Percentiles rank a stretch among this genome's conserved stretches.
Conservation (phyloP, 2,113 vertebrate genomes). For the Bettongia penicillata region DNA sequence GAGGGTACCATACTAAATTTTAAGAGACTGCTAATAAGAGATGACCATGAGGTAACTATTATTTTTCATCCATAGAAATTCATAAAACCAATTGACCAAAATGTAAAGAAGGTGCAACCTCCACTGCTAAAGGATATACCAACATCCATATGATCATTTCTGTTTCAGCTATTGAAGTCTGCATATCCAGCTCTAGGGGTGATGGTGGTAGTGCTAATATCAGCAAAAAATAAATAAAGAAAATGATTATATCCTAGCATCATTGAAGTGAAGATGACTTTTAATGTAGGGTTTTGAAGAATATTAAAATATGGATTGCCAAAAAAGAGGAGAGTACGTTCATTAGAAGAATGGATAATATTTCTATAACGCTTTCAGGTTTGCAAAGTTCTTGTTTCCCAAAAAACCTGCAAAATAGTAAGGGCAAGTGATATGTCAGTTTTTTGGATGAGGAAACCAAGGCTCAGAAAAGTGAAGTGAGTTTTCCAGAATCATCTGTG, state of each 20-base stretch:
- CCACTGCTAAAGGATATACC: not conserved
- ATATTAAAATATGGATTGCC: not conserved
- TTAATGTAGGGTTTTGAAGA: not conserved
- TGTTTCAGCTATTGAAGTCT: not conserved
- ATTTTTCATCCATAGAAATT: not conserved
- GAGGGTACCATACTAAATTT: not conserved
- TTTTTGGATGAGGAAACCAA: not conserved
- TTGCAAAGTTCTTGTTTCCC: not conserved
- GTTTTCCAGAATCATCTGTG: not conserved
- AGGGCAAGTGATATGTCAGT: not conserved
- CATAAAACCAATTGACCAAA: not conserved
- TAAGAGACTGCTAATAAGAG: not conserved
- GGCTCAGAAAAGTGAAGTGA: not conserved
- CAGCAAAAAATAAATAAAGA: not conserved
- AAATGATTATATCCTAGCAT: not conserved
- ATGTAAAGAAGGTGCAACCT: not conserved
- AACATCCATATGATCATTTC: not conserved
- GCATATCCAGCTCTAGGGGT: not conserved
- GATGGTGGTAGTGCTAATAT: not conserved
- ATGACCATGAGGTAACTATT: not conserved
- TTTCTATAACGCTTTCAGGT: not conserved
- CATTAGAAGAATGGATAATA: not conserved
- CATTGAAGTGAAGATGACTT: not conserved
- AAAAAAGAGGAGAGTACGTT: not conserved
- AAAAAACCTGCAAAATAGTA: not conserved